Conservation (phyloP, 2,888 invertebrate genomes). For the Pediacus dermestoides region DNA sequence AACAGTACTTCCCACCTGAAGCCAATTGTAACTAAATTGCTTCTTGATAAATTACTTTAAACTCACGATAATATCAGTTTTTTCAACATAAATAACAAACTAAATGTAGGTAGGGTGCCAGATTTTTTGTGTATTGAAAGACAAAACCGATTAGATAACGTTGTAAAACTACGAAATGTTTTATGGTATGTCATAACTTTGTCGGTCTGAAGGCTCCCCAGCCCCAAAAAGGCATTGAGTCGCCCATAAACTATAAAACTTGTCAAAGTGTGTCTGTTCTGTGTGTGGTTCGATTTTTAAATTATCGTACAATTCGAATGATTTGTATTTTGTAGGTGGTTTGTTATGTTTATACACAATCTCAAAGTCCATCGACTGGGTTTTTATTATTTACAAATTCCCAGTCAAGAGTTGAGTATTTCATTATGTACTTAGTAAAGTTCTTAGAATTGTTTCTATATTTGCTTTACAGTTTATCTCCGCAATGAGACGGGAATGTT, state of each 20-base stretch:
- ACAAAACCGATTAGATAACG: too few species aligned
- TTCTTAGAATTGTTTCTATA: constrained; percentile 14
- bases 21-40: too few species aligned
- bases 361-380: constrained; percentile 5
- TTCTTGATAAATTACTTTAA: too few species aligned
- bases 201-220: constrained; percentile 10
- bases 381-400: constrained; percentile 19
- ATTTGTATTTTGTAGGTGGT: constrained; percentile 11
- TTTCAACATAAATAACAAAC: too few species aligned
- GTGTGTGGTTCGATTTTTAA: constrained; percentile 13
- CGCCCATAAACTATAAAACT: constrained; percentile 16
- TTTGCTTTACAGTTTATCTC: constrained; percentile 8
- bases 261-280: constrained; percentile 18
- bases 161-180: not conserved
- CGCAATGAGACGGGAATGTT: not conserved
- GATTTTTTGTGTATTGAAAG: too few species aligned
- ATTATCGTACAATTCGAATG: too few species aligned
- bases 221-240: constrained; percentile 9
- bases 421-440: constrained; percentile 8
- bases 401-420: constrained; percentile 9
- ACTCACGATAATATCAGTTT: too few species aligned
- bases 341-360: not conserved
- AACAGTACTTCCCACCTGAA: too few species aligned
- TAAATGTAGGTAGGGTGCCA: too few species aligned
- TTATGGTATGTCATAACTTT: constrained; percentile 15